Evolutionary conservation across 2,888 invertebrate genomes (phyloP).

Genomic region (Oxystoma pomonae): DNA sequence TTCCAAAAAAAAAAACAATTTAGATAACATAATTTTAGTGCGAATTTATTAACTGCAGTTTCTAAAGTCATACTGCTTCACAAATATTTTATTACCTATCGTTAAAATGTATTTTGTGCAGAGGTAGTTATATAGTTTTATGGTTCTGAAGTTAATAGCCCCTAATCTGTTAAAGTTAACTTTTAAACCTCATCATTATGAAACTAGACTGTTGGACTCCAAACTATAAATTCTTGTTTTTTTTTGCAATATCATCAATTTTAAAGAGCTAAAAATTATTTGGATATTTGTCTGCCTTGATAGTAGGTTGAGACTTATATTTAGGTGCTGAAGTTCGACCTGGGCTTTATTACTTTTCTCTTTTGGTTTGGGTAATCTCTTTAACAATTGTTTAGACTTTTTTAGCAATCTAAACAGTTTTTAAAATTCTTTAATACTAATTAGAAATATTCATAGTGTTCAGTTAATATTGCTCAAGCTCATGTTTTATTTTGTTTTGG

Average conservation of each 20-base stretch:
- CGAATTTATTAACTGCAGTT: background rate
- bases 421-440: too few relatives aligned
- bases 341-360: too few relatives aligned
- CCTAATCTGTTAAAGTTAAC: background rate
- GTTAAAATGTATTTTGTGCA: background rate
- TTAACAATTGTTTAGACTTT: too few relatives aligned
- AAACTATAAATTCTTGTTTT: background rate
- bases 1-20: too few relatives aligned
- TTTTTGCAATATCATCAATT: background rate
- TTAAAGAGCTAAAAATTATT: background rate
- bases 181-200: background rate
- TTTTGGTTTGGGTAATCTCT: too few relatives aligned
- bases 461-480: too few relatives aligned
- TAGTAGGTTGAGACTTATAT: too few relatives aligned
- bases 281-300: too few relatives aligned
- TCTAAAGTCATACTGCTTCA: background rate
- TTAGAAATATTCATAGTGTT: too few relatives aligned
- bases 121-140: background rate
- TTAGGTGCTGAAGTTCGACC: too few relatives aligned
- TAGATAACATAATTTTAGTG: too few relatives aligned
- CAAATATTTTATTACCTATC: background rate
- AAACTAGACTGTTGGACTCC: slow-evolving; percentile 2
- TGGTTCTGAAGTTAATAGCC: background rate
- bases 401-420: too few relatives aligned
- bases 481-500: background rate